Evolutionary conservation across 1,140 invertebrate species (phyloP).

Genomic region (Procambarus virginalis): DNA sequence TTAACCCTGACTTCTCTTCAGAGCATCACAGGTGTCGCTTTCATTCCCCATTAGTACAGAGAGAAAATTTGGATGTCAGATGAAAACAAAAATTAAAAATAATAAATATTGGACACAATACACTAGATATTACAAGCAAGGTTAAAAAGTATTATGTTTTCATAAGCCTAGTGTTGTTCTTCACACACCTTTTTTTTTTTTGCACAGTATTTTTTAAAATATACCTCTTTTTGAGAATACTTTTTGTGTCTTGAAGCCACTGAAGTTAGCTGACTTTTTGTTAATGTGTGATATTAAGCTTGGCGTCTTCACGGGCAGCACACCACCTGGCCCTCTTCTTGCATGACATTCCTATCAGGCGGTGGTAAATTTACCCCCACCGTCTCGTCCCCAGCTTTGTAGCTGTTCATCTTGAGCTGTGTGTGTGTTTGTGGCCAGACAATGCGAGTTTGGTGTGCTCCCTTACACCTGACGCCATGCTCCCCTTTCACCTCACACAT

Average conservation of each 20-base stretch:
- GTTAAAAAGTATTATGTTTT: neutral
- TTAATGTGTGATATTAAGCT: too few relatives aligned
- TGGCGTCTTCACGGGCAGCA: too few relatives aligned
- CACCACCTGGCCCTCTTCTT: too few relatives aligned
- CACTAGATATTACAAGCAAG: neutral
- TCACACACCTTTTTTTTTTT: neutral
- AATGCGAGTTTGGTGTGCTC: too few relatives aligned
- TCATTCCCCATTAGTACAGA: neutral
- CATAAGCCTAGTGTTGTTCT: neutral
- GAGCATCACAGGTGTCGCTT: neutral
- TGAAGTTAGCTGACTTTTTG: neutral
- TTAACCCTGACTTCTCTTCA: neutral
- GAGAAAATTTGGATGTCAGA: neutral
- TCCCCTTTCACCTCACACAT: too few relatives aligned
- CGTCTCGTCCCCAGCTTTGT: too few relatives aligned
- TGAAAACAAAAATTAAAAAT: neutral
- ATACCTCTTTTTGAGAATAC: neutral
- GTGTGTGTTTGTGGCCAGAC: too few relatives aligned
- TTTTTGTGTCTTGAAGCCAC: neutral
- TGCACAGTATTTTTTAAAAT: neutral
- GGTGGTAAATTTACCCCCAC: too few relatives aligned
- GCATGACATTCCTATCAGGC: too few relatives aligned
- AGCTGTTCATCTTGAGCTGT: too few relatives aligned
- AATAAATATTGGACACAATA: neutral
- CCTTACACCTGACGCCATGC: too few relatives aligned